Evolutionary conservation across 2,888 invertebrate species (phyloP), one percentile per base, ranked within the genome.

Genomic region (Clitarchus hookeri): DNA sequence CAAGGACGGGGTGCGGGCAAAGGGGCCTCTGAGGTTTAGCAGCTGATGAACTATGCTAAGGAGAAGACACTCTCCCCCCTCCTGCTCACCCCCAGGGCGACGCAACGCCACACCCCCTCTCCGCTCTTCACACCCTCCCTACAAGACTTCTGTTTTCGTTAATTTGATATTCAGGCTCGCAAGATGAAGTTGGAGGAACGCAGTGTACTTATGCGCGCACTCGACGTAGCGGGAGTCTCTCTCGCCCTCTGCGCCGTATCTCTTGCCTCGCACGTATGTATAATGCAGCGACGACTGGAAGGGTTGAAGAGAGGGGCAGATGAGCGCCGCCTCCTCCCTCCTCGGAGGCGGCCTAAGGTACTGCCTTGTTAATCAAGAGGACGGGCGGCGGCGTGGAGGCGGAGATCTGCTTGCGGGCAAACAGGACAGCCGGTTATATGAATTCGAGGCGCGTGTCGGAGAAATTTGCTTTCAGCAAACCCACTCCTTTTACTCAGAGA

Each of bases 111-210:
- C 27, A 13, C 82, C 36, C 82, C 82, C n/a, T 26, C 65, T 85
- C 83, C 44, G n/a, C 85, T 27, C 85, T 79, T 25, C 36, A 26
- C 65, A 3, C 36, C 44, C 0, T 27, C 36, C 6, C 78, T 19
- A 44, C 54, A 19, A 26, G 83, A 11, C 84, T 86, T 83, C 82
- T 65, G 84, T 86, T 85, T 85, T 87, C 85, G 87, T 86, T 87
- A 86, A 86, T 87, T 87, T 87, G 87, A 86, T 87, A 87, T 87
- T 87, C 87, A 86, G 86, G 78, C 85, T 84, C 78, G 82, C 44
- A 27, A 84, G 84, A 65, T 82, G 27, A 82, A 82, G 82, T 82
- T 82, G 82, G 82, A 82, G 82, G 82, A 82, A 82, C 82, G 82
- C n/a, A 65, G 65, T 65, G 65, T 65, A 65, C 65, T 65, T 65